Percentiles rank a stretch among this genome's conserved stretches.
phyloP scores from a whole-genome alignment of 2,113 vertebrate species.

The Sinocyclocheilus maitianheensis region DNA sequence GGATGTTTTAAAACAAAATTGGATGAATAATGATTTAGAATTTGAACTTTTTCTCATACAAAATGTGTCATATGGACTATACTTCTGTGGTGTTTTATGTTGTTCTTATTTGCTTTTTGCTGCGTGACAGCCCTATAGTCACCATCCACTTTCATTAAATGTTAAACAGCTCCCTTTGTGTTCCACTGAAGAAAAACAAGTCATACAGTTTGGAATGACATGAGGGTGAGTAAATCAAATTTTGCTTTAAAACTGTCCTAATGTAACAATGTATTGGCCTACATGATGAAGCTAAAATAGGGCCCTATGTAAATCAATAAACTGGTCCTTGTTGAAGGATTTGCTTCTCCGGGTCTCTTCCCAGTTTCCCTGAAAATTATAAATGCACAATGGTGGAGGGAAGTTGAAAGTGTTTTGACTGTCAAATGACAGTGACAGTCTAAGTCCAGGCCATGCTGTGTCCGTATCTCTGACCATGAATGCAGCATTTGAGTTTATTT shows the following conservation, averaged over 20 bases:
- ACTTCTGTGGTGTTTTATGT: neutral
- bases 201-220: neutral
- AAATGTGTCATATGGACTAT: neutral
- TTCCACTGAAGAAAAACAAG: neutral
- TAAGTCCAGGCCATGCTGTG: slow-evolving; percentile 42
- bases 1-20: neutral
- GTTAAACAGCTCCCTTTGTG: neutral
- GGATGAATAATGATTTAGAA: neutral
- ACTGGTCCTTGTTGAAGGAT: neutral
- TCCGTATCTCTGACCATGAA: slow-evolving; percentile 68
- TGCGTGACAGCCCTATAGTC: neutral
- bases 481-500: slow-evolving; percentile 68
- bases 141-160: slow-evolving; percentile 5
- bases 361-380: slow-evolving; percentile 78
- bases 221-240: neutral
- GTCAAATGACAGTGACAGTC: slow-evolving; percentile 72
- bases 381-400: slow-evolving; percentile 73
- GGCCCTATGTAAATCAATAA: slow-evolving; percentile 30
- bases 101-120: neutral
- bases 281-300: neutral
- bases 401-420: slow-evolving; percentile 72
- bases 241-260: neutral
- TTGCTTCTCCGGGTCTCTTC: slow-evolving; percentile 56
- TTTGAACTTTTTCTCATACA: neutral
- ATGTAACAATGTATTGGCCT: neutral